Evolutionary conservation across 2,797 vertebrate species (phyloP), one percentile per base, ranked within the genome.

Genomic region (Tarsius wallacei): DNA sequence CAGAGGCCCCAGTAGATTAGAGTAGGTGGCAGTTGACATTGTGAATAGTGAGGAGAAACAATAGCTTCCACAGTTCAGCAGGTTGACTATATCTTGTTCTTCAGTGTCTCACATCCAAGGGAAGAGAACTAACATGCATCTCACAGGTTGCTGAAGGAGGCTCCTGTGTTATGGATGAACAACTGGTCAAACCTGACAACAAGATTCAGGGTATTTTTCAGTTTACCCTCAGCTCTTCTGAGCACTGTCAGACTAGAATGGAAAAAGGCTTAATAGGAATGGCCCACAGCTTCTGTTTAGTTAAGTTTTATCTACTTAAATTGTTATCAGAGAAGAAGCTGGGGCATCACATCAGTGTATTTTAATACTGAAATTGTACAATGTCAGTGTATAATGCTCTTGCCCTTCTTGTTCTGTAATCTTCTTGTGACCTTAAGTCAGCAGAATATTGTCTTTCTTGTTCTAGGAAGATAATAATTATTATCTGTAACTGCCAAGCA

Each of bases 41-140:
- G 57, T 81, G 47, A 68, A 71, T 82, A 51, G 28, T 55, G 31
- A 87, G 76, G 91, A 19, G 66, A 95, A 94, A 14, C 70, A 84
- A 49, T 51, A 63, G 7, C 53, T 78, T 68, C 33, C 53, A 28
- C 10, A 10, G 16, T 57, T 93, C 11, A 87, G 47, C 55, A 76
- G 19, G 26, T 66, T 91, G 85, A 93, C 68, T 68, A 5, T 2
- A 1, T 77, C 64, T 55, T 93, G 71, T 15, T 98, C 81, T 98
- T 97, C 98, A 99, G 99, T 99, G 99, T 98, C 86, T 99, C 84
- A 99, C 99, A 7, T 92, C 85, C 1, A 98, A 98, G 49, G 99
- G 99, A 2, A 98, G 95, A 0, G 99, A 99, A 97, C 96, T 99
- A 94, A 98, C 99, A 0, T 99, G 99, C 0, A 98, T 99, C 26